Evolutionary conservation across 2,797 vertebrate genomes (phyloP), one percentile per base, ranked within the genome.

Genomic region (Melanotaenia parkinsoni): DNA sequence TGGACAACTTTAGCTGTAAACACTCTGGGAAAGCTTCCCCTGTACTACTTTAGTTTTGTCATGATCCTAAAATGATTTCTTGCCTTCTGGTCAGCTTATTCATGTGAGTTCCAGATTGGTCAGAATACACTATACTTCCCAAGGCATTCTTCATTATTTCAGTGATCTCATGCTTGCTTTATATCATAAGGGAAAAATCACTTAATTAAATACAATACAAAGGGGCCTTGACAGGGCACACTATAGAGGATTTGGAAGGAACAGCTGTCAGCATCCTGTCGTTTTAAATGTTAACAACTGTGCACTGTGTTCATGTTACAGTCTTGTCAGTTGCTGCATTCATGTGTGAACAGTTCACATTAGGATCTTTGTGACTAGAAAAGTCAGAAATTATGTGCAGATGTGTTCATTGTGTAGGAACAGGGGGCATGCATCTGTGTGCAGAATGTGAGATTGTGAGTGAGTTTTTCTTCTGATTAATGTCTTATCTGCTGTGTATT

Each of bases 191-290:
- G 83, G 81, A 72, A 66, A 81, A 74, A 81, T 70, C 22, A 2
- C 32, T 63, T 60, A 35, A 73, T 86, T 81, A 81, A 79, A 78
- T 40, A 47, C 69, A 78, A 66, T 65, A 64, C 43, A 70, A 77
- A 76, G 77, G 65, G 35, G 47, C 74, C 61, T 35, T 82, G 69
- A 85, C 24, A 60, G 82, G 61, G 47, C 18, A 1, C 64, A 67
- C 56, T 78, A 50, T 77, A 58, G 72, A 80, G 37, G 72, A 81
- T 86, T 80, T 79, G 64, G 71, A 68, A 66, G 64, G 60, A 80
- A 76, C 79, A 79, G 76, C 80, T 91, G 79, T 83, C 76, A 16
- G 66, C 69, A 77, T 45, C 51, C 59, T 80, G 75, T 80, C 54
- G 22, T 75, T 79, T 79, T 16, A 77, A 67, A 81, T 78, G 69